Conservation (phyloP, 2,113 vertebrate species). For the Tachysurus fulvidraco region DNA sequence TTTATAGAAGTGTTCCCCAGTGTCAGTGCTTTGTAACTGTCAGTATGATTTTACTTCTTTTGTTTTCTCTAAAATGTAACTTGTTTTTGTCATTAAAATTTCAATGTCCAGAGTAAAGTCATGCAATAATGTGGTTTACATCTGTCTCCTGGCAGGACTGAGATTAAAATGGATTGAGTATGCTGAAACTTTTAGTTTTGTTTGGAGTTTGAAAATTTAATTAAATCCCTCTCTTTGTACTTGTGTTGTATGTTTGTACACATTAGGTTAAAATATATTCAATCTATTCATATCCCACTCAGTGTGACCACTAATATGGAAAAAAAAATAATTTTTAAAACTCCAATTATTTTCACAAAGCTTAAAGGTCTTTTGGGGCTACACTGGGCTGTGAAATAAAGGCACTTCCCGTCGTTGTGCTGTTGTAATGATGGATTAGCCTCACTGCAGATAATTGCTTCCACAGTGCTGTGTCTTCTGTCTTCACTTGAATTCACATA, state of each 20-base stretch:
- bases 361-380: background rate
- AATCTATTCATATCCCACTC: background rate
- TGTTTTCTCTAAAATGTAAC: background rate
- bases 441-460: background rate
- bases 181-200: background rate
- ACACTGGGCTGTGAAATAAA: background rate
- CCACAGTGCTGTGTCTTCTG: constrained; percentile 7
- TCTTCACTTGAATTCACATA: background rate
- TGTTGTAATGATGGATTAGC: constrained; percentile 21
- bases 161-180: background rate
- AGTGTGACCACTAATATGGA: background rate
- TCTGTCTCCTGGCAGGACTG: background rate
- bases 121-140: background rate
- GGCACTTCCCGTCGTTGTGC: background rate
- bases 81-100: background rate
- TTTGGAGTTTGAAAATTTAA: background rate
- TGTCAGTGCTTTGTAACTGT: background rate
- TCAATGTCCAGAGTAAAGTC: background rate
- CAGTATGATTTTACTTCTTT: background rate
- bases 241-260: background rate
- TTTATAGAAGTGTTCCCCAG: background rate
- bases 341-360: background rate
- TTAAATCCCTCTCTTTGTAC: background rate
- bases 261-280: background rate
- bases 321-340: background rate